A percentile compares a stretch with the other conserved stretches of the same genome.
These are phyloP conservation scores for Sinhomidia bicolor DNA, from an alignment of 2,888 invertebrate species.

Conservation along the genomic window DNA sequence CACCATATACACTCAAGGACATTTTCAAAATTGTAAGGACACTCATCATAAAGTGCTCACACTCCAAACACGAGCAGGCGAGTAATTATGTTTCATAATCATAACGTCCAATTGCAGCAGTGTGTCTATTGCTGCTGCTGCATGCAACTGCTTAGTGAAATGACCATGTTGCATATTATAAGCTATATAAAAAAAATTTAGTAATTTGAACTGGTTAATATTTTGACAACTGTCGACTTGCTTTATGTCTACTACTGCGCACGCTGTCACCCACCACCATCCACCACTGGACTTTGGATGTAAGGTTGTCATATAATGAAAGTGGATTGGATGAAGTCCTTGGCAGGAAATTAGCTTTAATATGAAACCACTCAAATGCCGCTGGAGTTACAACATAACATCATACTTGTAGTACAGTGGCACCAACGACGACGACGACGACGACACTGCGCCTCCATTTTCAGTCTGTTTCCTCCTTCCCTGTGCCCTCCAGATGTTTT, in stretches of 20 bases:
- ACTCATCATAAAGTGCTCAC: neutral
- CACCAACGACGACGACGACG: neutral
- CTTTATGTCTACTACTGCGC: too few relatives aligned
- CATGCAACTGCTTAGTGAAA: neutral
- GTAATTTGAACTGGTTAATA: neutral
- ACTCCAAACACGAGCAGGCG: neutral
- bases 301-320: conserved; percentile 15
- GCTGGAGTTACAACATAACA: neutral
- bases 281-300: neutral
- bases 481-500: too few relatives aligned
- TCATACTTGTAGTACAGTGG: neutral
- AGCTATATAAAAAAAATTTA: neutral
- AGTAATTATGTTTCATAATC: neutral
- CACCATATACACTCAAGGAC: too few relatives aligned
- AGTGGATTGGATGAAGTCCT: conserved; percentile 28
- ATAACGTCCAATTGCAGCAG: neutral
- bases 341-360: conserved; percentile 12
- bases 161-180: neutral
- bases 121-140: neutral
- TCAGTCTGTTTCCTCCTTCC: too few relatives aligned
- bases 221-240: neutral
- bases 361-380: conserved; percentile 13
- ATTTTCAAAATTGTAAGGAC: too few relatives aligned
- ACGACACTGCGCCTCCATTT: neutral
- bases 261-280: too few relatives aligned